A percentile compares a stretch with the other conserved stretches of the same genome.
Evolutionary conservation across 2,888 invertebrate species (phyloP).

Genomic region (Tineola bisselliella): DNA sequence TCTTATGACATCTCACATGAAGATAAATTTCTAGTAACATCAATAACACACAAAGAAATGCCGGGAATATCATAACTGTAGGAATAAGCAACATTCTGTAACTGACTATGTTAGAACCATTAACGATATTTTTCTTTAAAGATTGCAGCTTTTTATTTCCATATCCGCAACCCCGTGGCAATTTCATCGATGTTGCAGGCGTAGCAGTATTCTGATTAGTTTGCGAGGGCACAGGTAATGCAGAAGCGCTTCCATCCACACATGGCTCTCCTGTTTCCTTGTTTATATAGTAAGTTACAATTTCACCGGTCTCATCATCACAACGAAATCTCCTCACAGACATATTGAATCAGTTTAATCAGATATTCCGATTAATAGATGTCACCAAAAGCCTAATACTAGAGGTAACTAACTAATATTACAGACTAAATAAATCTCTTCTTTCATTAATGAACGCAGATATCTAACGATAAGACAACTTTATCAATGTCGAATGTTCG

Average conservation of each 20-base stretch:
- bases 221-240: constrained; percentile 14
- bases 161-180: constrained; percentile 35
- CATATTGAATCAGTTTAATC: no score
- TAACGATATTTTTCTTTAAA: constrained; percentile 43
- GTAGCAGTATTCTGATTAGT: background rate
- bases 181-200: constrained; percentile 26
- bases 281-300: constrained; percentile 44
- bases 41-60: constrained; percentile 57
- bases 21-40: constrained; percentile 69
- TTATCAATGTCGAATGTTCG: no score
- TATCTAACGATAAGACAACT: no score
- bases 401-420: no score
- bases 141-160: constrained; percentile 42
- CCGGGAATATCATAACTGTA: constrained; percentile 67
- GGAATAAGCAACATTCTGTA: constrained; percentile 69
- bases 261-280: constrained; percentile 63
- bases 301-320: constrained; percentile 66
- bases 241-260: constrained; percentile 19
- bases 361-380: no score
- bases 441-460: no score
- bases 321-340: constrained; percentile 31
- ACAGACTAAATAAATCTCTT: no score
- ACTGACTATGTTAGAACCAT: constrained; percentile 47
- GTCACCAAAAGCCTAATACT: no score
- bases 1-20: constrained; percentile 75